Evolutionary conservation across 2,113 vertebrate species (phyloP).

Genomic region (Passer montanus): DNA sequence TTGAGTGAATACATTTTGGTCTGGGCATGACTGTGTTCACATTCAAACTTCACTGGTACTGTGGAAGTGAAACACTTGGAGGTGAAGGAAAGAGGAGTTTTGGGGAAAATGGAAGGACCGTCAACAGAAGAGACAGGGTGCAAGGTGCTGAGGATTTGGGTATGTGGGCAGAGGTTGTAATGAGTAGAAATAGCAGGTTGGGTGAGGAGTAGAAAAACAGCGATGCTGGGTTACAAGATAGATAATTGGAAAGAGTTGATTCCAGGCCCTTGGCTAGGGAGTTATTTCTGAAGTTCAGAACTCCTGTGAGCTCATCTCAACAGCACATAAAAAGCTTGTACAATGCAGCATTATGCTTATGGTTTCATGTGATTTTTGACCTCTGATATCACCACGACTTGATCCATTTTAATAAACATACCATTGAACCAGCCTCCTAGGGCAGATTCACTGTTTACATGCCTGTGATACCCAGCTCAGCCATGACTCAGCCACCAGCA

Average conservation of each 20-base stretch:
- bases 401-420: not conserved
- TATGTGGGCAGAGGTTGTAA: not conserved
- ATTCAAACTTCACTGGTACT: rapidly evolving
- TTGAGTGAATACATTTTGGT: not conserved
- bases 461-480: not conserved
- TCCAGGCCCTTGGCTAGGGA: not conserved
- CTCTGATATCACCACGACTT: not conserved
- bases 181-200: not conserved
- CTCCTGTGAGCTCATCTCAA: not conserved
- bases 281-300: not conserved
- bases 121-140: not conserved
- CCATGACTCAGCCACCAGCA: slow-evolving; percentile 39
- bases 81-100: not conserved
- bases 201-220: not conserved
- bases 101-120: not conserved
- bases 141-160: not conserved
- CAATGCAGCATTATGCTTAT: not conserved
- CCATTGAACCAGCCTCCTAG: not conserved
- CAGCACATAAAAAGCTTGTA: not conserved
- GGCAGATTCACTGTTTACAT: not conserved
- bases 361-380: not conserved
- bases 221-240: not conserved
- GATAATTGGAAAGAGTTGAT: not conserved
- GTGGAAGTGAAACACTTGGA: not conserved
- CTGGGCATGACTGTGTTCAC: rapidly evolving